A percentile compares a stretch with the other conserved stretches of the same genome.
Conservation (phyloP, 2,888 invertebrate genomes). For the Cordylochernes scorpioides region DNA sequence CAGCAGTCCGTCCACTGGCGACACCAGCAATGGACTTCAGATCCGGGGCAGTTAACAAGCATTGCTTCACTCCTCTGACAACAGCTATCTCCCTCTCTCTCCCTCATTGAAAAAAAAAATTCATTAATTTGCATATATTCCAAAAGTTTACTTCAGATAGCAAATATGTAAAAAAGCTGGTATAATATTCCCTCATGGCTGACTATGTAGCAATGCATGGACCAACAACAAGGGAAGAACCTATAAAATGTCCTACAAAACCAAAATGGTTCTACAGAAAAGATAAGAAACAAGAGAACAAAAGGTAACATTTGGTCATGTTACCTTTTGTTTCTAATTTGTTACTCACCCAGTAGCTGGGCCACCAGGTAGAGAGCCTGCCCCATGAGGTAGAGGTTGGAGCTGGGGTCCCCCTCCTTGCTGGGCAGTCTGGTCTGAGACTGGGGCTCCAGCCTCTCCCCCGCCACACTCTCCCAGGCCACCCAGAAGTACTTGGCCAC, state of each 20-base stretch:
- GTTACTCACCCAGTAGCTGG: constrained; percentile 37
- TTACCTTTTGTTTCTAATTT: too few species aligned
- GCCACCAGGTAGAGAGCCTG: constrained; percentile 84
- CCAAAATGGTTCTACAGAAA: background rate
- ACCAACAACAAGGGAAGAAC: background rate
- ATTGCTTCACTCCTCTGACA: too few species aligned
- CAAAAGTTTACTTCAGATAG: too few species aligned
- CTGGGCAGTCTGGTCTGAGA: constrained; percentile 36
- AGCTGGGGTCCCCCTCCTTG: constrained; percentile 26
- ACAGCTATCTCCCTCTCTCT: too few species aligned
- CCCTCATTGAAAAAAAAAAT: too few species aligned
- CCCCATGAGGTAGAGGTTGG: constrained; percentile 58
- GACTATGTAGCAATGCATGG: too few species aligned
- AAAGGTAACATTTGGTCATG: background rate
- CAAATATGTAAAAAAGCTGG: too few species aligned
- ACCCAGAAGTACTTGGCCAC: constrained; percentile 78
- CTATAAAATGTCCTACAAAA: background rate
- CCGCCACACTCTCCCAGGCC: constrained; percentile 39
- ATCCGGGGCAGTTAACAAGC: too few species aligned
- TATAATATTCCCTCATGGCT: too few species aligned
- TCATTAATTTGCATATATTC: too few species aligned
- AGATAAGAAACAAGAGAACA: too few species aligned
- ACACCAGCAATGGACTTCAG: too few species aligned
- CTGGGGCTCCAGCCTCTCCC: constrained; percentile 41
- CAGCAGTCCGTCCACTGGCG: constrained; percentile 45